phyloP scores from a whole-genome alignment of 2,113 vertebrate genomes.

The Xenopus laevis region DNA sequence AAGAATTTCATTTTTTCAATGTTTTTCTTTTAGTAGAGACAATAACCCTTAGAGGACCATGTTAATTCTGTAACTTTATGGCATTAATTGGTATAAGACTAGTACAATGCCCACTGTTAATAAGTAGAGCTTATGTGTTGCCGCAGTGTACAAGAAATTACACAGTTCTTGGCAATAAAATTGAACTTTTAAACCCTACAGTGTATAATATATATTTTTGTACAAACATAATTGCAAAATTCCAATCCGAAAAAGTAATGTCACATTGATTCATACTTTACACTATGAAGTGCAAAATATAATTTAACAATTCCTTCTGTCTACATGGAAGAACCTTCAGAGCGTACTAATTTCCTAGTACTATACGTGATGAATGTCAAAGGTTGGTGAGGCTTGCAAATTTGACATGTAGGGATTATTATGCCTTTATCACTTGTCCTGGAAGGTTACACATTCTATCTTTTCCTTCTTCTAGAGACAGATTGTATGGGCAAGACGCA shows the following conservation, averaged over 20 bases:
- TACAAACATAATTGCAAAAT: not conserved
- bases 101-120: too few relatives aligned
- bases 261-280: not conserved
- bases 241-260: not conserved
- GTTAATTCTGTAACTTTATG: too few relatives aligned
- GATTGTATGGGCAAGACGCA: not conserved
- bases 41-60: too few relatives aligned
- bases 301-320: not conserved
- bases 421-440: not conserved
- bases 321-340: not conserved
- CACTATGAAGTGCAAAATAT: not conserved
- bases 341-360: not conserved
- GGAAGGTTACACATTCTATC: not conserved
- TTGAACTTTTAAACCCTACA: too few relatives aligned
- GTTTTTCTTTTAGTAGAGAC: too few relatives aligned
- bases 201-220: too few relatives aligned
- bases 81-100: too few relatives aligned
- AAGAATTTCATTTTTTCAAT: not conserved
- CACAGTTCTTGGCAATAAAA: too few relatives aligned
- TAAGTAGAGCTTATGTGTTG: too few relatives aligned
- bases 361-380: conserved; percentile 2
- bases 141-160: too few relatives aligned
- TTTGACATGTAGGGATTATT: conserved; percentile 5
- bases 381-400: not conserved
- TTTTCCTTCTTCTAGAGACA: not conserved